phyloP scores from a whole-genome alignment of 2,113 vertebrate genomes.

The Pelmatolapia mariae region DNA sequence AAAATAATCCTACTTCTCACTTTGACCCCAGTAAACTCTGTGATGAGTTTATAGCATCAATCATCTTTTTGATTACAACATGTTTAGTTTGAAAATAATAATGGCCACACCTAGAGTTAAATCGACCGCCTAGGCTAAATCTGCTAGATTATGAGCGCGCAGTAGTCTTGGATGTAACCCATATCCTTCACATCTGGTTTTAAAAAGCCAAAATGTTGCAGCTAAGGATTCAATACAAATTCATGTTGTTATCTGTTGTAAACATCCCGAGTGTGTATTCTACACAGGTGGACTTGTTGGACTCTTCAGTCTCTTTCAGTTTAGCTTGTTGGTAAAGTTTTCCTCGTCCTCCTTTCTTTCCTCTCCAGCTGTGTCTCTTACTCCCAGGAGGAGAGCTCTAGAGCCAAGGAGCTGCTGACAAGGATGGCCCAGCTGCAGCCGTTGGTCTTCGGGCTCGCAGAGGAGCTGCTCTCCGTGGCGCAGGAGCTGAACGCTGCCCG shows the following conservation, averaged over 20 bases:
- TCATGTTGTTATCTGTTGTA: not conserved
- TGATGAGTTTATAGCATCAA: not conserved
- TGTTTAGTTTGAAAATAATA: not conserved
- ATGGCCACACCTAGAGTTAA: not conserved
- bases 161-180: not conserved
- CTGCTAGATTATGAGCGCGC: rapidly evolving
- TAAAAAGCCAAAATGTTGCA: not conserved
- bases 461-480: conserved; percentile 51
- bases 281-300: not conserved
- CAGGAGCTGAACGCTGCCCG: not conserved
- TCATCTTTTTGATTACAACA: not conserved
- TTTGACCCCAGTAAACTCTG: not conserved
- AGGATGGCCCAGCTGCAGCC: conserved; percentile 44
- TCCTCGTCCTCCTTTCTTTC: not conserved
- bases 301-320: rapidly evolving
- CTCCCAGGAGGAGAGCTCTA: conserved; percentile 26
- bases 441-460: conserved; percentile 37
- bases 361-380: not conserved
- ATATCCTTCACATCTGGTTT: not conserved
- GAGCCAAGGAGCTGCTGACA: conserved; percentile 37
- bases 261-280: not conserved
- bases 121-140: not conserved
- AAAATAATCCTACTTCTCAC: not conserved
- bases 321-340: not conserved
- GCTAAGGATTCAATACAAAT: rapidly evolving